Conservation (phyloP, 1,140 invertebrate genomes). For the Mycetomoellerius zeteki region DNA sequence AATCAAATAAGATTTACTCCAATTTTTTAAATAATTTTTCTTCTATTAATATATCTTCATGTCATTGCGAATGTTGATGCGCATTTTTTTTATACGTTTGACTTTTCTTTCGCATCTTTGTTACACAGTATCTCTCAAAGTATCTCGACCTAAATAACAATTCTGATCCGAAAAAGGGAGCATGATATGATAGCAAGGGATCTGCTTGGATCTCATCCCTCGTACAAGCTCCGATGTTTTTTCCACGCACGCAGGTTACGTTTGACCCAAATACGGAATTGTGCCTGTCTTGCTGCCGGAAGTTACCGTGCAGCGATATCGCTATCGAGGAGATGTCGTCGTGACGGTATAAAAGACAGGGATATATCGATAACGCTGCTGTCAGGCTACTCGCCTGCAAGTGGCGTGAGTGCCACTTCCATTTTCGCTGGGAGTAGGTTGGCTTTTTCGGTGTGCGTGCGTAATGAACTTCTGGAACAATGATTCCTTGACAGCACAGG, state of each 20-base stretch:
- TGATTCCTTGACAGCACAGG: not conserved
- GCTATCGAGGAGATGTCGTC: conserved; percentile 43
- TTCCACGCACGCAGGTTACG: conserved; percentile 31
- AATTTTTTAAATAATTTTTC: not conserved
- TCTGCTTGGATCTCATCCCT: not conserved
- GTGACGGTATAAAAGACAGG: conserved; percentile 56
- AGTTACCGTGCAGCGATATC: conserved; percentile 29
- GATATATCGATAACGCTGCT: conserved; percentile 60
- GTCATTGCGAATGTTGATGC: not conserved
- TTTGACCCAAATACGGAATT: conserved; percentile 56
- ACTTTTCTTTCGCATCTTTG: not conserved
- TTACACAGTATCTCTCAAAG: not conserved
- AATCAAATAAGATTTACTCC: not conserved
- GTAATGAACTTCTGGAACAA: conserved; percentile 20
- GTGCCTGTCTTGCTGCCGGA: conserved; percentile 37
- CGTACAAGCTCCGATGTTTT: conserved; percentile 1
- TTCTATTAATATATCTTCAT: not conserved
- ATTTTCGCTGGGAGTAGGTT: conserved; percentile 38
- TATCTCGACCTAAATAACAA: conserved; percentile 32
- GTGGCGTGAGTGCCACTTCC: conserved; percentile 46
- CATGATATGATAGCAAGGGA: not conserved
- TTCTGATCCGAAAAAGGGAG: not conserved
- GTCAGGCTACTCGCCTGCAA: conserved; percentile 25
- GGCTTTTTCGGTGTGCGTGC: conserved; percentile 27
- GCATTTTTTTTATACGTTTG: not conserved